These are phyloP conservation scores for Saguinus imperator DNA, from an alignment of 2,113 vertebrate genomes.

Conservation along the genomic window DNA sequence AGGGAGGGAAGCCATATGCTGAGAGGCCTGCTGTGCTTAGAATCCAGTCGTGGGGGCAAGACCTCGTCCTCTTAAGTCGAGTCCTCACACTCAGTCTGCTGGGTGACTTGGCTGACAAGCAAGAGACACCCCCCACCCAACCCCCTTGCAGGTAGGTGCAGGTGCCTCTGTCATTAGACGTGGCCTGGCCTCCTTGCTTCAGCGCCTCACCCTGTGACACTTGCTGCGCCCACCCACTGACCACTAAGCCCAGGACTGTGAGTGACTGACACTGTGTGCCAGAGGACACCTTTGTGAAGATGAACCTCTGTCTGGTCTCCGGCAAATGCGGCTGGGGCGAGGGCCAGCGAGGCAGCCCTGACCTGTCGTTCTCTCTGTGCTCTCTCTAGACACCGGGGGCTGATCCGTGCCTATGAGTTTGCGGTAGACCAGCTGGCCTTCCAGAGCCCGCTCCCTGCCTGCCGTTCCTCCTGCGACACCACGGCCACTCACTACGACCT, in stretches of 20 bases:
- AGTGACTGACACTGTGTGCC: not conserved
- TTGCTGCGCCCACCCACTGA: rapidly evolving
- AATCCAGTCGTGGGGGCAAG: not conserved
- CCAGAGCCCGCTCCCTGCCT: conserved; percentile 92
- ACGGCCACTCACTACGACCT: conserved; percentile 91
- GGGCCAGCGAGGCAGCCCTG: rapidly evolving
- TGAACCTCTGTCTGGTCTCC: no score
- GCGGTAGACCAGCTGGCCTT: conserved; percentile 85
- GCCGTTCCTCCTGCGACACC: conserved; percentile 88
- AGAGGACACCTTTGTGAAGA: rapidly evolving
- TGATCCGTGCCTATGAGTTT: conserved; percentile 94
- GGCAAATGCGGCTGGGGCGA: rapidly evolving
- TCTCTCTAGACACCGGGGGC: conserved; percentile 88
- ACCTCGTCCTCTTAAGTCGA: not conserved
- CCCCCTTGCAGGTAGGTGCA: not conserved
- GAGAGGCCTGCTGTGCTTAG: not conserved
- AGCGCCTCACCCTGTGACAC: not conserved
- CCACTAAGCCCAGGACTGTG: rapidly evolving
- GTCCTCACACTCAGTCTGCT: no score
- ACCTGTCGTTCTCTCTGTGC: not conserved
- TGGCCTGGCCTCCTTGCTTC: not conserved
- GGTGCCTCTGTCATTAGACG: not conserved
- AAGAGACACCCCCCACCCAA: not conserved
- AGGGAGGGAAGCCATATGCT: no score
- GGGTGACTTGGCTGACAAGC: not conserved